These are phyloP conservation scores for Thunnus thynnus DNA, from an alignment of 2,113 vertebrate species.

Conservation along the genomic window DNA sequence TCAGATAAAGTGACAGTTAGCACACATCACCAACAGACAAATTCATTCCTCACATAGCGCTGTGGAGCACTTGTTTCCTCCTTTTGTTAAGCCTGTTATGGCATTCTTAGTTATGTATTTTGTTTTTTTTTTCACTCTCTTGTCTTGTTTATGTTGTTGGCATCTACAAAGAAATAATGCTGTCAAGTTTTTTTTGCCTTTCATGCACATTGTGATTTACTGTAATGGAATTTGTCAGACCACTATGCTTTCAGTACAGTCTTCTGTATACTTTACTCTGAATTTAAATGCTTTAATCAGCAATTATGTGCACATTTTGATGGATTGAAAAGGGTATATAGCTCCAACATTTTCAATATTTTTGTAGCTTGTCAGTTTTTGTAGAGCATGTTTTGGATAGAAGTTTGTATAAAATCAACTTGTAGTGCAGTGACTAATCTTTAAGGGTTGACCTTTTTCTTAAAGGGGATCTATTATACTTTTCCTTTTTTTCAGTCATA, in stretches of 20 bases:
- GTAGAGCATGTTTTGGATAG: background rate
- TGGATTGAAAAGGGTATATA: background rate
- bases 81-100: slow-evolving; percentile 37
- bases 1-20: slow-evolving; percentile 80
- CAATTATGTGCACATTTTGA: background rate
- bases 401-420: too few species aligned
- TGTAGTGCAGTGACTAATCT: slow-evolving; percentile 9
- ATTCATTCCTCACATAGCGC: slow-evolving; percentile 41
- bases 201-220: background rate
- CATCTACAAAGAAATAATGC: background rate
- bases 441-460: slow-evolving; percentile 8
- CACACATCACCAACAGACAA: slow-evolving; percentile 59
- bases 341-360: background rate
- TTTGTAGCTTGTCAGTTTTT: background rate
- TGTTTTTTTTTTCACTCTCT: background rate
- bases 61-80: slow-evolving; percentile 31
- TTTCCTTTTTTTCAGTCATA: too few species aligned
- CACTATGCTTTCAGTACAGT: background rate
- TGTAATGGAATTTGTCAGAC: slow-evolving; percentile 1
- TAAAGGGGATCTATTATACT: too few species aligned
- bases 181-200: background rate
- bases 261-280: too few species aligned
- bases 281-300: too few species aligned
- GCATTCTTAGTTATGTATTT: slow-evolving; percentile 22
- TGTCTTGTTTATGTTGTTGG: background rate